Evolutionary conservation across 2,113 vertebrate species (phyloP), one percentile per base, ranked within the genome.

Genomic region (Vidua macroura): DNA sequence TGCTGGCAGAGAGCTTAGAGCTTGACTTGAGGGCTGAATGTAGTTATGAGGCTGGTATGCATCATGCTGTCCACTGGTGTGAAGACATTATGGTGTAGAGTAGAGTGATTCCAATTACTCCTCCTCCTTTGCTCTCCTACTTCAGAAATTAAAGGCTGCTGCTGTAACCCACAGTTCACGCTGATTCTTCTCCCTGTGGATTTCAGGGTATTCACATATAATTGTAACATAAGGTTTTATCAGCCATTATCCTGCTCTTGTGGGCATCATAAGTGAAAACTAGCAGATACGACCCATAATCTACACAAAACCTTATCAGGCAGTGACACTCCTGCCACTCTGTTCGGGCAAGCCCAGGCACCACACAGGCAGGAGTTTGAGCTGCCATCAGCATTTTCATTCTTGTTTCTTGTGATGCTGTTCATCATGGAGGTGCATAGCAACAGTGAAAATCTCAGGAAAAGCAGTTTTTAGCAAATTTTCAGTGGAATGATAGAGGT

Each of bases 101-200:
- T 22, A 51, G 21, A 86, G 49, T 39, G 24, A 74, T 88, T 49
- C 48, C 79, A 90, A 64, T 88, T 93, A 59, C 68, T 91, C 69
- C 62, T 91, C 51, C 63, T 86, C 73, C 55, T 86, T 94, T 86
- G 69, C 75, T 78, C 39, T 72, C 69, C 48, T 78, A 17, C 44
- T 80, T 79, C 90, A 79, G 90, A 94, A 94, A 56, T 76, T 53
- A 78, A 95, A 95, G 85, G 66, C 77, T 86, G 78, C 83, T 78
- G 69, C 81, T 81, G 23, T 63, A 93, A 91, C 49, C 52, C 44
- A 59, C 55, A 9, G 69, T 84, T 95, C 80, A n/a, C 64, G 94
- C 77, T 64, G 85, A 80, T 91, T 83, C 83, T 77, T 46, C 75
- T 83, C 76, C 46, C 9, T 51, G 43, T 72, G 75, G 28, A 39